A percentile compares a stretch with the other conserved stretches of the same genome.
Evolutionary conservation across 2,797 vertebrate genomes (phyloP).

Genomic region (Melanotaenia boesemani): DNA sequence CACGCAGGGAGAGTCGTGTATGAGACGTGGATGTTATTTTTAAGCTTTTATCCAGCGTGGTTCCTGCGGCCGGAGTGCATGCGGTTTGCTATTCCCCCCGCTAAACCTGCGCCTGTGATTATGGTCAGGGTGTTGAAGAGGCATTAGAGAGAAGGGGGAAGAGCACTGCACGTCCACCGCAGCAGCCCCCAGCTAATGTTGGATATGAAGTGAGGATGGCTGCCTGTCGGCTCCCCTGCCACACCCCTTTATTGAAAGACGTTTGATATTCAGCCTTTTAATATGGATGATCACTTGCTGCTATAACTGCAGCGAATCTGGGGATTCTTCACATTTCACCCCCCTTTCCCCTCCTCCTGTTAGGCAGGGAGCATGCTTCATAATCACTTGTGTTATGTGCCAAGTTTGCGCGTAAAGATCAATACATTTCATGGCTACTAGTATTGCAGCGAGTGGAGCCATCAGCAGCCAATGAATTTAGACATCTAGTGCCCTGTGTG

Average conservation of each 20-base stretch:
- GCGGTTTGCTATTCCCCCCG: background rate
- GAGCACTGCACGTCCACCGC: conserved; percentile 15
- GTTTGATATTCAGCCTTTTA: conserved; percentile 10
- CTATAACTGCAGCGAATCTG: conserved; percentile 8
- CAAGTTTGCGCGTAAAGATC: conserved; percentile 38
- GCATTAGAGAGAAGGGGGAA: background rate
- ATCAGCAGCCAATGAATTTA: conserved; percentile 28
- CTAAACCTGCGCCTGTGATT: background rate
- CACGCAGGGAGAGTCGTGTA: background rate
- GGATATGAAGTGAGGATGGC: conserved; percentile 26
- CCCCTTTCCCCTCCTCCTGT: background rate
- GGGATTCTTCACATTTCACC: background rate
- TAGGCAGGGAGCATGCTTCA: background rate
- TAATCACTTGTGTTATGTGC: conserved; percentile 8
- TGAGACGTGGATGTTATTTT: conserved; percentile 18
- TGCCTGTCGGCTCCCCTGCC: conserved; percentile 49
- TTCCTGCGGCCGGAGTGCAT: background rate
- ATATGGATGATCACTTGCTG: conserved; percentile 23
- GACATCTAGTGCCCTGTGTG: conserved; percentile 1
- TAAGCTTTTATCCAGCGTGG: background rate
- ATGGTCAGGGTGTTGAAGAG: background rate
- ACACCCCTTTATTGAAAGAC: conserved; percentile 70
- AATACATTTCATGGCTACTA: conserved; percentile 9
- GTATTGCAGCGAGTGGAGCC: conserved; percentile 26
- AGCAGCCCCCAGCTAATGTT: conserved; percentile 1